Conservation (phyloP, 2,113 vertebrate genomes). For the Phyllopteryx taeniolatus region DNA sequence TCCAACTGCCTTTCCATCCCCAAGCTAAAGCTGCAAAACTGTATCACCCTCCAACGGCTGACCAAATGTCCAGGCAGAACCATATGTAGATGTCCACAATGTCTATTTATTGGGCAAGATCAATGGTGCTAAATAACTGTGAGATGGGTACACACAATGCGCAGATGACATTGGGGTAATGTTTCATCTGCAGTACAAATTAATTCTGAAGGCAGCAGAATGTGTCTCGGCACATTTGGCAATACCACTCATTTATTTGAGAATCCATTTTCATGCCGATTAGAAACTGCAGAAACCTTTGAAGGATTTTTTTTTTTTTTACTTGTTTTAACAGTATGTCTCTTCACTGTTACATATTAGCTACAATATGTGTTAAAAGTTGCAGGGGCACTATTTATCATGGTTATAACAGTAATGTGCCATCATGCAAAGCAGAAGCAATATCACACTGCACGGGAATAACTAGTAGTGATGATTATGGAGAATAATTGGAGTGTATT, state of each 20-base stretch:
- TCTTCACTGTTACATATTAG: neutral
- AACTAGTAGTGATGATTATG: neutral
- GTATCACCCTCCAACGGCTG: conserved; percentile 25
- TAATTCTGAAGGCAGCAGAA: conserved; percentile 15
- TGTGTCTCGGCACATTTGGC: conserved; percentile 4
- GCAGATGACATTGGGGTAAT: conserved; percentile 29
- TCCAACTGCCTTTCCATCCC: neutral
- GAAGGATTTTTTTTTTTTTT: neutral
- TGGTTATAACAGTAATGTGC: neutral
- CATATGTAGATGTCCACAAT: conserved; percentile 33
- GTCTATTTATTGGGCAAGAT: conserved; percentile 53
- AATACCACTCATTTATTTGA: conserved; percentile 5
- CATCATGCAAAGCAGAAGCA: neutral
- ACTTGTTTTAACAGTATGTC: conserved; percentile 6
- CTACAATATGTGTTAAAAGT: conserved; percentile 5
- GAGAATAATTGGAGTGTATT: conserved; percentile 3
- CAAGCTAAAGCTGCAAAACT: conserved; percentile 12
- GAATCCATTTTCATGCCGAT: conserved; percentile 1
- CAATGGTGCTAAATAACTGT: conserved; percentile 47
- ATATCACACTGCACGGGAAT: conserved; percentile 1
- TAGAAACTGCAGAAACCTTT: neutral
- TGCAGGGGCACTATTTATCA: conserved; percentile 18
- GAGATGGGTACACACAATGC: conserved; percentile 22
- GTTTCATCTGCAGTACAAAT: conserved; percentile 21
- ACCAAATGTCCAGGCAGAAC: conserved; percentile 36